A percentile compares a stretch with the other conserved stretches of the same genome.
Evolutionary conservation across 2,888 invertebrate species (phyloP).

Genomic region (Blastobasis lacticolella): DNA sequence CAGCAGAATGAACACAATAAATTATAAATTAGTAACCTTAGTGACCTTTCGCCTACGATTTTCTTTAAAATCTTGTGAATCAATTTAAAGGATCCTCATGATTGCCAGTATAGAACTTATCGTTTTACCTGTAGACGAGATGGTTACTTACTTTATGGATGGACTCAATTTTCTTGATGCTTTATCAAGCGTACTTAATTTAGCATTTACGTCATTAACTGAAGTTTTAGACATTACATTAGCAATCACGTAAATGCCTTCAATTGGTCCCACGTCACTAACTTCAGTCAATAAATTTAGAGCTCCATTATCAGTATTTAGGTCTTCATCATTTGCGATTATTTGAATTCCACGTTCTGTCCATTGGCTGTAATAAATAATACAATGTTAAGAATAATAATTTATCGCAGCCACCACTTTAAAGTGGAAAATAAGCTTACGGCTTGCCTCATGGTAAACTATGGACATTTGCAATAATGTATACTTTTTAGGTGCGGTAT

Average conservation of each 20-base stretch:
- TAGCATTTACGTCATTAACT: conserved; percentile 6
- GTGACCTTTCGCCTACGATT: neutral
- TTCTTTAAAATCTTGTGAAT: neutral
- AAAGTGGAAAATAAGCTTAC: too few relatives aligned
- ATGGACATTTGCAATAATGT: too few relatives aligned
- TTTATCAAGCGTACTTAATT: conserved; percentile 22
- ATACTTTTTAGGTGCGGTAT: neutral
- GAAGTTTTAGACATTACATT: conserved; percentile 2
- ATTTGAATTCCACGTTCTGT: conserved; percentile 18
- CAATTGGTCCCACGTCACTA: conserved; percentile 18
- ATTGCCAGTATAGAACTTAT: neutral
- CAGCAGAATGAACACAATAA: conserved; percentile 3
- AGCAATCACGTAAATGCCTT: conserved; percentile 24
- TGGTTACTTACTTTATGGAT: conserved; percentile 23
- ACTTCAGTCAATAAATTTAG: conserved; percentile 16
- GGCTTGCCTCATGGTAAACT: too few relatives aligned
- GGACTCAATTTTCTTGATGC: conserved; percentile 25
- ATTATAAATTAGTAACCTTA: neutral
- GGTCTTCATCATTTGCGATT: conserved; percentile 5
- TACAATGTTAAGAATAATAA: neutral
- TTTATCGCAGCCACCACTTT: neutral
- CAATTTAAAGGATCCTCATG: neutral
- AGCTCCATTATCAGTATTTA: conserved; percentile 11
- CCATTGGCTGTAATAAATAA: conserved; percentile 20
- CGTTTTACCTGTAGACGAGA: neutral